Percentiles rank a stretch among this genome's conserved stretches.
Conservation (phyloP, 2,113 vertebrate species). For the Cebus imitator region DNA sequence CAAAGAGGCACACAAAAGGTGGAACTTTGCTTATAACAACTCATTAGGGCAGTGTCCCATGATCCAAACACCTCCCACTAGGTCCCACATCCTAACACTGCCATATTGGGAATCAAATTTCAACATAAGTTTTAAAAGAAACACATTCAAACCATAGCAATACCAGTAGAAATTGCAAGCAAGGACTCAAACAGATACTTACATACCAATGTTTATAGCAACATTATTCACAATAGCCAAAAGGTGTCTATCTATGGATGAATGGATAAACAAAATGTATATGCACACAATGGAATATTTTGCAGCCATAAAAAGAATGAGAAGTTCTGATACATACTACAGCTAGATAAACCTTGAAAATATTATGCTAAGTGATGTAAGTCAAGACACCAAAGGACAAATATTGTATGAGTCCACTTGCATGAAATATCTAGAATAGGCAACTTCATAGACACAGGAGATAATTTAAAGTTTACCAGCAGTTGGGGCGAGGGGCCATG, state of each 20-base stretch:
- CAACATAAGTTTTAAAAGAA: neutral
- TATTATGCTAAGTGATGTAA: neutral
- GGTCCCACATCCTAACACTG: neutral
- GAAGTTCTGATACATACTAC: neutral
- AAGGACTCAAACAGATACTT: neutral
- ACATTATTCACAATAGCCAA: neutral
- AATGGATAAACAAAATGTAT: constrained; percentile 28
- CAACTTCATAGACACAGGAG: neutral
- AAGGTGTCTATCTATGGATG: neutral
- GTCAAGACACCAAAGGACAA: constrained; percentile 11
- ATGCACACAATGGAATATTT: neutral
- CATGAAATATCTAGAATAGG: neutral
- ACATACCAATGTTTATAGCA: neutral
- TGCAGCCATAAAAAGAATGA: neutral
- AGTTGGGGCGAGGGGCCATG: neutral
- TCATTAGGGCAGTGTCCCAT: neutral
- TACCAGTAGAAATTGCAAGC: neutral
- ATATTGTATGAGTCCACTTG: neutral
- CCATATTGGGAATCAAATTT: neutral
- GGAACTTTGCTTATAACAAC: neutral
- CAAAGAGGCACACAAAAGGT: neutral
- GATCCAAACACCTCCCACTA: neutral
- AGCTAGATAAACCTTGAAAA: neutral
- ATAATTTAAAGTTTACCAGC: neutral
- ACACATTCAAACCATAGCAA: neutral